These are phyloP conservation scores for Synchiropus splendidus DNA, from an alignment of 2,113 vertebrate genomes.

Conservation along the genomic window DNA sequence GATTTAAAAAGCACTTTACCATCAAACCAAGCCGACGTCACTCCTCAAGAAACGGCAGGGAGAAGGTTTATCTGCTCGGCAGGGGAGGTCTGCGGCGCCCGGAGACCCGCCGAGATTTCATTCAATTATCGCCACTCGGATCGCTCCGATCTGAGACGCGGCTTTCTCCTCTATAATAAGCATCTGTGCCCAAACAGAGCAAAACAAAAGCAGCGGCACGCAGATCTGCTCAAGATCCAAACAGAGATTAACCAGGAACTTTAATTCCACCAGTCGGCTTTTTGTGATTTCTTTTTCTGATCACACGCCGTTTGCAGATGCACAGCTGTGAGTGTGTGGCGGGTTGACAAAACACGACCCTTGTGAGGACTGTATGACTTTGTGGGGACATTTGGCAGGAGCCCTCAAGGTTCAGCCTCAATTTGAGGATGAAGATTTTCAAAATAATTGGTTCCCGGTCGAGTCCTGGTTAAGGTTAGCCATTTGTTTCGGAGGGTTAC, in stretches of 20 bases:
- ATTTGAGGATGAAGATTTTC: too few relatives aligned
- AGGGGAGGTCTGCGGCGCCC: constrained; percentile 1
- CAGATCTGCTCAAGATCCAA: constrained; percentile 24
- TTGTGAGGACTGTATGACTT: constrained; percentile 8
- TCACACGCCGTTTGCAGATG: constrained; percentile 8
- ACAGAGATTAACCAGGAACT: constrained; percentile 22
- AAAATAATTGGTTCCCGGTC: not conserved
- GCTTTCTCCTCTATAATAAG: constrained; percentile 24
- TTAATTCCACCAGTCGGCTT: constrained; percentile 16
- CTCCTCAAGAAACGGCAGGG: too few relatives aligned
- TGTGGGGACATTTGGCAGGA: too few relatives aligned
- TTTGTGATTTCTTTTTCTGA: constrained; percentile 18
- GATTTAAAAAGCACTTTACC: not conserved
- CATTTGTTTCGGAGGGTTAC: too few relatives aligned
- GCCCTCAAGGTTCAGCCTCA: too few relatives aligned
- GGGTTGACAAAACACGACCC: too few relatives aligned
- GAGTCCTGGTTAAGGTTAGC: not conserved
- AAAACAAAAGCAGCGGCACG: constrained; percentile 13
- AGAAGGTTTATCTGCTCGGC: too few relatives aligned
- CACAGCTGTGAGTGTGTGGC: constrained; percentile 14
- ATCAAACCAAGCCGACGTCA: too few relatives aligned
- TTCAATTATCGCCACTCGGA: constrained; percentile 26
- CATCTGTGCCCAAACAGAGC: constrained; percentile 2
- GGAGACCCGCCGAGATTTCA: constrained; percentile 22
- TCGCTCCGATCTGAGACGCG: constrained; percentile 20